Conservation (phyloP, 1,140 invertebrate genomes). For the Drosophila pallidifrons region DNA sequence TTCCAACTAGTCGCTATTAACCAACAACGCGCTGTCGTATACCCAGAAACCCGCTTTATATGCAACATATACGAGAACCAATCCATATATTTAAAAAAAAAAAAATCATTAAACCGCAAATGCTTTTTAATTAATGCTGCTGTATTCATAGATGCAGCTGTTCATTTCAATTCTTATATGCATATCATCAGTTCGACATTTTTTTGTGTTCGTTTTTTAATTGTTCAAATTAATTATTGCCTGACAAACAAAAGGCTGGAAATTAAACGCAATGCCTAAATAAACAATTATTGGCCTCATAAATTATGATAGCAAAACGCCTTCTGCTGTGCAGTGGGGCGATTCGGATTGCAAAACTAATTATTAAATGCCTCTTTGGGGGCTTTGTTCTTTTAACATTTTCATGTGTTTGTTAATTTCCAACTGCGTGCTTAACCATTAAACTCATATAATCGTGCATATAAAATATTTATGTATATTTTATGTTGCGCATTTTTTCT, state of each 20-base stretch:
- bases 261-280: slow-evolving; percentile 71
- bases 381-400: slow-evolving; percentile 19
- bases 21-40: slow-evolving; percentile 41
- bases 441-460: slow-evolving; percentile 45
- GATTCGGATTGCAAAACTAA: slow-evolving; percentile 48
- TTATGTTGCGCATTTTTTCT: slow-evolving; percentile 61
- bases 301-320: slow-evolving; percentile 60
- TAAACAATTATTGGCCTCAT: slow-evolving; percentile 65
- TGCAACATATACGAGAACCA: slow-evolving; percentile 29
- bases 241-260: slow-evolving; percentile 70
- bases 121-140: slow-evolving; percentile 71
- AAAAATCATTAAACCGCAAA: slow-evolving; percentile 50
- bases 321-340: slow-evolving; percentile 11
- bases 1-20: slow-evolving; percentile 57
- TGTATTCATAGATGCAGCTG: slow-evolving; percentile 44
- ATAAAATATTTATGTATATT: slow-evolving; percentile 54
- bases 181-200: slow-evolving; percentile 32
- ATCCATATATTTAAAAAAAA: slow-evolving; percentile 12
- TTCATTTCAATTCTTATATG: slow-evolving; percentile 62
- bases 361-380: slow-evolving; percentile 48
- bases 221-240: slow-evolving; percentile 41
- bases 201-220: slow-evolving; percentile 37
- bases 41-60: slow-evolving; percentile 50
- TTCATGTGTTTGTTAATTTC: slow-evolving; percentile 30
- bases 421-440: slow-evolving; percentile 61